Conservation (phyloP, 1,140 invertebrate species). For the Leptinotarsa undecemlineata region DNA sequence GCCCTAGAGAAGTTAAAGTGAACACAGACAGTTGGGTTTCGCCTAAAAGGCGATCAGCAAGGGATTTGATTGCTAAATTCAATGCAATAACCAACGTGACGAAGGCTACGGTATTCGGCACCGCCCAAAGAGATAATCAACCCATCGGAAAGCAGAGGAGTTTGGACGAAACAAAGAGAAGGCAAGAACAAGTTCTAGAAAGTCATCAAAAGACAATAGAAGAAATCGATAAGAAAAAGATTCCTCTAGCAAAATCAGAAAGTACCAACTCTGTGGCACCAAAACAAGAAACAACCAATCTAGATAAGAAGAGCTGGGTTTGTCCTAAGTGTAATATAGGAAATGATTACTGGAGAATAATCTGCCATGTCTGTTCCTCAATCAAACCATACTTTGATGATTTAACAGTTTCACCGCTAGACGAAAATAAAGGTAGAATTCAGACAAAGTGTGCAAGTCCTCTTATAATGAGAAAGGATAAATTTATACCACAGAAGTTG, state of each 20-base stretch:
- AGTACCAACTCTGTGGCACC: conserved; percentile 45
- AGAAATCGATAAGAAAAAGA: conserved; percentile 43
- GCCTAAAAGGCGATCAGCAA: conserved; percentile 58
- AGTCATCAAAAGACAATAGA: conserved; percentile 45
- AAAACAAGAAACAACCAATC: conserved; percentile 43
- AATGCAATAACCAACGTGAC: conserved; percentile 65
- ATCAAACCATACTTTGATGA: conserved; percentile 55
- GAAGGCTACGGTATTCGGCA: conserved; percentile 59
- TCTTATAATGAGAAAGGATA: conserved; percentile 26
- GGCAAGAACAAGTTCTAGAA: conserved; percentile 43
- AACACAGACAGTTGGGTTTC: conserved; percentile 52
- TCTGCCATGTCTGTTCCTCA: conserved; percentile 61
- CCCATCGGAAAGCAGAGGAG: conserved; percentile 46
- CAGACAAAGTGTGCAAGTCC: conserved; percentile 33
- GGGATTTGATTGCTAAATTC: conserved; percentile 67
- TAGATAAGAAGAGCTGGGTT: conserved; percentile 55
- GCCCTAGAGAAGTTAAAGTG: conserved; percentile 46
- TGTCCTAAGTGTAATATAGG: conserved; percentile 61
- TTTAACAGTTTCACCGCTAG: conserved; percentile 38
- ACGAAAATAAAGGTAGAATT: conserved; percentile 28
- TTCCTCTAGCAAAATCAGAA: conserved; percentile 48
- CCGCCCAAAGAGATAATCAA: conserved; percentile 39
- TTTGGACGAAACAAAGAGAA: conserved; percentile 35
- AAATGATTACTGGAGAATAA: conserved; percentile 62
- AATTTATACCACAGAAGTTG: conserved; percentile 23